Conservation (phyloP, 2,888 invertebrate species). For the Gordius sp. region DNA sequence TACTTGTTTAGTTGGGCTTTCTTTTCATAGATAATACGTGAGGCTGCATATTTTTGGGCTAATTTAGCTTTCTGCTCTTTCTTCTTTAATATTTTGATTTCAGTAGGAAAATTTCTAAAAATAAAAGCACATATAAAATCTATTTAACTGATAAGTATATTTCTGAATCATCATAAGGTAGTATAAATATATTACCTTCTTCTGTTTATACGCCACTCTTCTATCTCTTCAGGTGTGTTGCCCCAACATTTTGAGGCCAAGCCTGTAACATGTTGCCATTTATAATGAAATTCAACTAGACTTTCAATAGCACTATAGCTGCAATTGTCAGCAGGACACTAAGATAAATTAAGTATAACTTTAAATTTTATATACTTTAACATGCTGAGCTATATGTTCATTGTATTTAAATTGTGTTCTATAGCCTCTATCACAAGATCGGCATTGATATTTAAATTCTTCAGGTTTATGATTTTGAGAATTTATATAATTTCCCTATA, state of each 20-base stretch:
- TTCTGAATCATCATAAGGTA: background rate
- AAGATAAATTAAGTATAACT: background rate
- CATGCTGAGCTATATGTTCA: constrained; percentile 1
- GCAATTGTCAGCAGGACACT: constrained; percentile 7
- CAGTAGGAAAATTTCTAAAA: constrained; percentile 13
- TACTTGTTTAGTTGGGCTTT: too few species aligned
- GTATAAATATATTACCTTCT: too few species aligned
- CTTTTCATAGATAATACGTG: too few species aligned
- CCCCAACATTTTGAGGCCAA: constrained; percentile 4
- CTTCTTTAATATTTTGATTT: background rate
- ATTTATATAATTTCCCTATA: too few species aligned
- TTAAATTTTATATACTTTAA: constrained; percentile 3
- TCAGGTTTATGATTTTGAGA: too few species aligned
- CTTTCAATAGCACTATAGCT: background rate
- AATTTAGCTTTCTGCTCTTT: background rate
- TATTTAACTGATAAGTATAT: too few species aligned
- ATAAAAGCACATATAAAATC: too few species aligned
- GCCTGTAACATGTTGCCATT: constrained; percentile 15
- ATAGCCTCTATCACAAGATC: constrained; percentile 3
- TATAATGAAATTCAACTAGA: constrained; percentile 4
- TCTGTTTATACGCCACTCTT: background rate
- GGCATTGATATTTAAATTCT: constrained; percentile 4
- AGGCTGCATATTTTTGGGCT: too few species aligned
- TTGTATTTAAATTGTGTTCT: background rate
- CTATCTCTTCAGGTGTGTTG: constrained; percentile 6